Base-by-base conservation (phyloP, 92 coral and sea anemone genomes). In the Pocillopora grandis region DNA sequence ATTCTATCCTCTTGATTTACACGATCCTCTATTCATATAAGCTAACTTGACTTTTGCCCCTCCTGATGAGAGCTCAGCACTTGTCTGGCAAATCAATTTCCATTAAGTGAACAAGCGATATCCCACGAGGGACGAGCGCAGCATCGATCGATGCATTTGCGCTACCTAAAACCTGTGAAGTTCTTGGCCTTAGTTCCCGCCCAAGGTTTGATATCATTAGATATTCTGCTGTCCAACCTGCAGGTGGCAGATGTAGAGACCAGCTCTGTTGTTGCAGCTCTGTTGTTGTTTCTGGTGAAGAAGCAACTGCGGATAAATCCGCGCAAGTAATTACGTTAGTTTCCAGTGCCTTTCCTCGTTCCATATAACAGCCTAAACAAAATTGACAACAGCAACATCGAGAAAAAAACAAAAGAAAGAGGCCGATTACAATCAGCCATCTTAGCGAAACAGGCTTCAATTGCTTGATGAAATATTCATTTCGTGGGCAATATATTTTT, bases 11-110 rank as follows among this genome's bases (percentile, higher is more conserved):
- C n/a, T n/a, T n/a, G n/a, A n/a, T n/a, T n/a, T n/a, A n/a, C n/a
- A 42, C 49, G 49, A 42, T 42, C 49, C 85, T 71, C 99, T 90
- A 64, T 94, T 94, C 99, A 96, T 96, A 78, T 94, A 96, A 1
- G 99, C 99, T 57, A 96, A 85, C 75, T 89, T 90, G 2, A 92
- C 98, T 60, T 94, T 92, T 76, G n/a, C 86, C 49, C 90, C 95
- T 2, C 72, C 36, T 10, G 84, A 80, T 1, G 95, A 96, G 62
- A 93, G 95, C 61, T 92, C 94, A 14, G 98, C 91, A 33, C 82
- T 87, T 15, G 98, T 88, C 85, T 94, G 97, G 75, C 99, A 96
- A 85, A 96, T 49, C 99, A 96, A 58, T 94, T 94, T 76, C 88
- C 85, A 49, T 96, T 90, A 80, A 94, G 89, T 88, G 94, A 81